Evolutionary conservation across 2,888 invertebrate genomes (phyloP).

Genomic region (Uropetala carovei): DNA sequence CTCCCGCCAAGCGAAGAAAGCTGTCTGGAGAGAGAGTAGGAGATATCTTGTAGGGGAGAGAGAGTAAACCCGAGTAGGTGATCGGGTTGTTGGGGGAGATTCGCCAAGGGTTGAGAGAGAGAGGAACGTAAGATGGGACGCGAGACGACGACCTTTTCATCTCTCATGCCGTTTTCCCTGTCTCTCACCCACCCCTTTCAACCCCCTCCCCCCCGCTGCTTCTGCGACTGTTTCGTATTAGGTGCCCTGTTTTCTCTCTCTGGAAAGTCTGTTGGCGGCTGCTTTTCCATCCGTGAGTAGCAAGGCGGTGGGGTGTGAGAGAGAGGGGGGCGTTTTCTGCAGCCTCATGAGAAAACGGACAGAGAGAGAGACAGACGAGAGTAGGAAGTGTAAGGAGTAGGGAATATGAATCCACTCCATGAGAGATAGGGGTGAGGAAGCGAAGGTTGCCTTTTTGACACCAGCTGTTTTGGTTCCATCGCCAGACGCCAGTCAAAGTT

Average conservation of each 20-base stretch:
- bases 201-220: too few species aligned
- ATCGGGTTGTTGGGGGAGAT: too few species aligned
- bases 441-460: too few species aligned
- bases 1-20: too few species aligned
- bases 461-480: too few species aligned
- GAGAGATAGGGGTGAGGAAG: too few species aligned
- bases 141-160: constrained; percentile 2
- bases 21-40: too few species aligned
- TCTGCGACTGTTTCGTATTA: background rate
- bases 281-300: background rate
- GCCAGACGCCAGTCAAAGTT: too few species aligned
- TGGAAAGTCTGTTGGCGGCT: background rate
- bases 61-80: too few species aligned
- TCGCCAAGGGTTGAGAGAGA: background rate
- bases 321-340: background rate
- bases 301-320: too few species aligned
- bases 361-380: background rate
- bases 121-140: background rate
- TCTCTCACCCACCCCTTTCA: background rate
- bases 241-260: background rate
- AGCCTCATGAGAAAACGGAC: background rate
- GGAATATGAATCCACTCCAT: background rate
- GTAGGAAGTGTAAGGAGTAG: background rate
- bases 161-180: background rate
- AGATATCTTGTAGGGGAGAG: too few species aligned